A percentile compares a stretch with the other conserved stretches of the same genome.
Evolutionary conservation across 2,888 invertebrate species (phyloP).

Genomic region (Danaus chrysippus): DNA sequence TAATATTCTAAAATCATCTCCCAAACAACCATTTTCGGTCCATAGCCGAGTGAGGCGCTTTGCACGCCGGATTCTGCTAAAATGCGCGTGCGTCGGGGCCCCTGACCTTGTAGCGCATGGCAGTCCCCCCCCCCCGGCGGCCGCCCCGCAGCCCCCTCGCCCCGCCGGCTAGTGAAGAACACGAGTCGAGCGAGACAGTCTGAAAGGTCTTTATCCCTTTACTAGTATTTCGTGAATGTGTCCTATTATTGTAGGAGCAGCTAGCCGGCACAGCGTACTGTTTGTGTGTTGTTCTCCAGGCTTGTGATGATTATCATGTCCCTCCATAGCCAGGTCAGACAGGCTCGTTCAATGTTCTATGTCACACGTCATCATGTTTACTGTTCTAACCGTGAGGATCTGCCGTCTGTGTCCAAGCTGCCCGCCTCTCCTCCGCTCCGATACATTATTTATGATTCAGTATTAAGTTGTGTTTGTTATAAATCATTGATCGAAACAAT

Average conservation of each 20-base stretch:
- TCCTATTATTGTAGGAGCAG: not conserved
- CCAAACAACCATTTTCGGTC: conserved; percentile 24
- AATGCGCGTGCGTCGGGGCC: conserved; percentile 57
- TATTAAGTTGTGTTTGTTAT: too few relatives aligned
- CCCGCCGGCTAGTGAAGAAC: conserved; percentile 36
- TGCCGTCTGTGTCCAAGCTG: too few relatives aligned
- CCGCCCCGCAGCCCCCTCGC: conserved; percentile 37
- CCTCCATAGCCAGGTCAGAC: too few relatives aligned
- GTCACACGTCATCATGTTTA: too few relatives aligned
- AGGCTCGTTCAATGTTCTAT: too few relatives aligned
- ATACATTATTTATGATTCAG: too few relatives aligned
- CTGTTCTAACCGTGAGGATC: too few relatives aligned
- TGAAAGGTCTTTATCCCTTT: conserved; percentile 36
- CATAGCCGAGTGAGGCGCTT: conserved; percentile 24
- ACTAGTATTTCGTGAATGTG: conserved; percentile 16
- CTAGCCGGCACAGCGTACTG: not conserved
- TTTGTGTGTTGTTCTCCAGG: not conserved
- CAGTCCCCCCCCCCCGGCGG: conserved; percentile 39
- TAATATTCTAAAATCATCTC: conserved; percentile 25
- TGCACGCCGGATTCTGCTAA: conserved; percentile 26
- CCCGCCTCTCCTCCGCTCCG: too few relatives aligned
- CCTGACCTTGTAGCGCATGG: conserved; percentile 64
- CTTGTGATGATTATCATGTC: too few relatives aligned
- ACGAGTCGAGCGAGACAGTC: conserved; percentile 20
- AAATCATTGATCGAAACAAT: too few relatives aligned